phyloP scores from a whole-genome alignment of 2,888 invertebrate species.

The Leptarthrus brevirostris region DNA sequence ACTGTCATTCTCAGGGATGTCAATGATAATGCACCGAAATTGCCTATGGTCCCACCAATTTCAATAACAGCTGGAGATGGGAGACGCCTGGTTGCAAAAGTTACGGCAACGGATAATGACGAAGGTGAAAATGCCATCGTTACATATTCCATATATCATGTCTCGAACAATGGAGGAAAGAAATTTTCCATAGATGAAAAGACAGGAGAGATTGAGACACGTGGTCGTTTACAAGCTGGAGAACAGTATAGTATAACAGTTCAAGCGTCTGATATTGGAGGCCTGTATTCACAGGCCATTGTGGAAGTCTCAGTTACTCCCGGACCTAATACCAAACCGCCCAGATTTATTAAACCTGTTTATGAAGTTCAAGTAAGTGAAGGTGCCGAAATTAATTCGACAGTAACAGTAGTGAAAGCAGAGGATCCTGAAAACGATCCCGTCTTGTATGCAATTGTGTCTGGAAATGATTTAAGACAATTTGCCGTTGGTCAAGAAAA shows the following conservation, averaged over 20 bases:
- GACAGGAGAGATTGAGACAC: constrained; percentile 81
- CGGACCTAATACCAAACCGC: constrained; percentile 84
- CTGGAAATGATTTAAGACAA: constrained; percentile 89
- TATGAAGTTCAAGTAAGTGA: constrained; percentile 91
- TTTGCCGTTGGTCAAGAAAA: constrained; percentile 86
- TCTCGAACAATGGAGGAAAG: constrained; percentile 88
- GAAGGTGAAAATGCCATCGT: constrained; percentile 85
- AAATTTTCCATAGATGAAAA: constrained; percentile 86
- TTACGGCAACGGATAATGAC: constrained; percentile 84
- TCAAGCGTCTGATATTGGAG: constrained; percentile 83
- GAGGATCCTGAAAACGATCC: constrained; percentile 89
- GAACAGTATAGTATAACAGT: constrained; percentile 91
- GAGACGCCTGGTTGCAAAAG: constrained; percentile 76
- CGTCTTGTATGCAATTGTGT: constrained; percentile 85
- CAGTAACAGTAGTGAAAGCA: constrained; percentile 85
- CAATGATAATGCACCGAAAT: constrained; percentile 87
- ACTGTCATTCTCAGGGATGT: constrained; percentile 82
- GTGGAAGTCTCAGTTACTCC: constrained; percentile 87
- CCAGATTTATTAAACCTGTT: constrained; percentile 82
- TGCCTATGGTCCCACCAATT: constrained; percentile 84
- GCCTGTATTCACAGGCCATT: constrained; percentile 84
- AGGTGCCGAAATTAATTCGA: constrained; percentile 88
- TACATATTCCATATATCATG: constrained; percentile 87
- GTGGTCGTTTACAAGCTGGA: constrained; percentile 84
- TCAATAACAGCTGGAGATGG: constrained; percentile 83